Percentiles rank a stretch among this genome's conserved stretches.
These are phyloP conservation scores for Halocaridina rubra DNA, from an alignment of 2,888 invertebrate genomes.

Conservation along the genomic window DNA sequence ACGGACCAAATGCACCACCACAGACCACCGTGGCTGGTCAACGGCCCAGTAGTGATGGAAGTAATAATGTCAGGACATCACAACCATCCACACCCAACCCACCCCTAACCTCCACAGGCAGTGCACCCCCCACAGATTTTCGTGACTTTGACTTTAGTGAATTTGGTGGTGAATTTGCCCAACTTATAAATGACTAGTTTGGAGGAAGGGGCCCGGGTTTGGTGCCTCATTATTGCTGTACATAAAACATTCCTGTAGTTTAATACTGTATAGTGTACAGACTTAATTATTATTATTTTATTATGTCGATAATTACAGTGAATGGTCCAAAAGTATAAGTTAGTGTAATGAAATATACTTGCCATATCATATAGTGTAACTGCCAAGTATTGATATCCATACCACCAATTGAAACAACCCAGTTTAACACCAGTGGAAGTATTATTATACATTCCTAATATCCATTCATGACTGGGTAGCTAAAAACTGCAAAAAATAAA, in stretches of 20 bases:
- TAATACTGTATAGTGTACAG: conserved; percentile 55
- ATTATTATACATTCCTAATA: too few relatives aligned
- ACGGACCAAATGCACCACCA: conserved; percentile 46
- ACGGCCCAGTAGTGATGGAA: conserved; percentile 43
- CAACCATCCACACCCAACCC: conserved; percentile 61
- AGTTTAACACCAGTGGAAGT: conserved; percentile 29
- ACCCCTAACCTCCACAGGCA: conserved; percentile 38
- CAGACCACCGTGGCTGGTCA: conserved; percentile 48
- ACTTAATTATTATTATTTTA: conserved; percentile 58
- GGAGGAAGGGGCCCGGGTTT: conserved; percentile 26
- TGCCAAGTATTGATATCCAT: conserved; percentile 49
- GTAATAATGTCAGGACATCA: conserved; percentile 54
- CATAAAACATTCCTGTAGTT: conserved; percentile 59
- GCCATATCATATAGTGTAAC: conserved; percentile 58
- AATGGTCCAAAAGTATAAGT: conserved; percentile 56
- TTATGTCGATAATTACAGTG: conserved; percentile 47
- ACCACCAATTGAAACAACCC: conserved; percentile 28
- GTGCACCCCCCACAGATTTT: conserved; percentile 21
- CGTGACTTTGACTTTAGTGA: conserved; percentile 46
- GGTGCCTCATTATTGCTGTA: conserved; percentile 55
- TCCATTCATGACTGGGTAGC: too few relatives aligned
- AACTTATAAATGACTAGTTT: conserved; percentile 42
- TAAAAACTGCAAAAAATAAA: too few relatives aligned
- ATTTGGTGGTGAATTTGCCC: conserved; percentile 53
- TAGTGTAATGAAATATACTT: conserved; percentile 53